A percentile compares a stretch with the other conserved stretches of the same genome.
Conservation (phyloP, 1,140 invertebrate species). For the Ylistrum balloti region DNA sequence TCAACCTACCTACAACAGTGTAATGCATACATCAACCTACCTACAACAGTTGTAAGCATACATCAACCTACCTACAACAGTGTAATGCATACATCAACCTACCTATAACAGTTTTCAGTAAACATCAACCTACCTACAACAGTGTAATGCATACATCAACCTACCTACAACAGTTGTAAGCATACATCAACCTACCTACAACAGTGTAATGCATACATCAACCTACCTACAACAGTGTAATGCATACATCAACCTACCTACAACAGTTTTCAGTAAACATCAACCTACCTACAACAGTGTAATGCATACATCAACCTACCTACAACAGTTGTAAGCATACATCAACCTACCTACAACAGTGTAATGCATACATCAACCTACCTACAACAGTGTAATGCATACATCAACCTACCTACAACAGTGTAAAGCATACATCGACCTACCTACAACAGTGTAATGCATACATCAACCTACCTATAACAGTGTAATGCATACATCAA, state of each 20-base stretch:
- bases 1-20: slow-evolving; percentile 91
- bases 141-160: slow-evolving; percentile 94
- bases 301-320: slow-evolving; percentile 94
- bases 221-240: slow-evolving; percentile 94
- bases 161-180: slow-evolving; percentile 94
- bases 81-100: slow-evolving; percentile 94
- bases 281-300: slow-evolving; percentile 92
- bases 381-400: slow-evolving; percentile 95
- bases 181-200: slow-evolving; percentile 92
- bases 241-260: slow-evolving; percentile 92
- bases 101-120: slow-evolving; percentile 94
- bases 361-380: slow-evolving; percentile 93
- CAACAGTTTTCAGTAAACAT: no score
- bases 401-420: slow-evolving; percentile 90
- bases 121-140: slow-evolving; percentile 91
- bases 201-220: slow-evolving; percentile 96
- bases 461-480: slow-evolving; percentile 92
- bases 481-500: slow-evolving; percentile 95
- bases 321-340: slow-evolving; percentile 95
- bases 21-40: slow-evolving; percentile 94
- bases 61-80: slow-evolving; percentile 91
- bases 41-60: slow-evolving; percentile 95
- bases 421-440: no score
- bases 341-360: slow-evolving; percentile 92
- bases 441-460: slow-evolving; percentile 95